phyloP scores from a whole-genome alignment of 2,888 invertebrate genomes.

The Limnephilus marmoratus region DNA sequence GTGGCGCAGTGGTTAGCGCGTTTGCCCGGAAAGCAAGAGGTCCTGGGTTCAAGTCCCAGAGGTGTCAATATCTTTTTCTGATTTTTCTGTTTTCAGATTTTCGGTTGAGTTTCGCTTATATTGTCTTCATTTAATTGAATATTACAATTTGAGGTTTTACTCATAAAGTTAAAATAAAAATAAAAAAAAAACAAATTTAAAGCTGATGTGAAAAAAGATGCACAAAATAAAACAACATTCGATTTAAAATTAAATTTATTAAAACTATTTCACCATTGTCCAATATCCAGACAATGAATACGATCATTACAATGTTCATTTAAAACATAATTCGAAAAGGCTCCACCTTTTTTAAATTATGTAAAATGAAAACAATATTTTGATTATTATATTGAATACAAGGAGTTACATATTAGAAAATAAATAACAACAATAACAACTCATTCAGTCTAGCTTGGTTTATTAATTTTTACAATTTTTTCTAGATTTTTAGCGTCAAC shows the following conservation, averaged over 20 bases:
- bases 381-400: not conserved
- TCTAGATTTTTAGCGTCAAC: not conserved
- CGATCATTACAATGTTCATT: not conserved
- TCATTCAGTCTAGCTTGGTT: not conserved
- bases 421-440: not conserved
- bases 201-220: not conserved
- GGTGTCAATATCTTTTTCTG: too few relatives aligned
- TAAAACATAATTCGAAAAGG: too few relatives aligned
- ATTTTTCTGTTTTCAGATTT: too few relatives aligned
- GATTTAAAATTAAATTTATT: not conserved
- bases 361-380: not conserved
- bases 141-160: too few relatives aligned
- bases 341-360: not conserved
- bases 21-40: too few relatives aligned
- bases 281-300: not conserved
- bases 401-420: not conserved
- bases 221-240: not conserved
- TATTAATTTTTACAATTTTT: not conserved
- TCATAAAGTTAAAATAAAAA: too few relatives aligned
- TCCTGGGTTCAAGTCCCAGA: too few relatives aligned
- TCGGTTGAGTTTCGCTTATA: too few relatives aligned
- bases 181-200: not conserved
- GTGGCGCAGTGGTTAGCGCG: too few relatives aligned
- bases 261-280: not conserved
- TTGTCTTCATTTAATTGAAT: too few relatives aligned